Conservation (phyloP, 2,797 vertebrate species). For the Hoplostethus mediterraneus region DNA sequence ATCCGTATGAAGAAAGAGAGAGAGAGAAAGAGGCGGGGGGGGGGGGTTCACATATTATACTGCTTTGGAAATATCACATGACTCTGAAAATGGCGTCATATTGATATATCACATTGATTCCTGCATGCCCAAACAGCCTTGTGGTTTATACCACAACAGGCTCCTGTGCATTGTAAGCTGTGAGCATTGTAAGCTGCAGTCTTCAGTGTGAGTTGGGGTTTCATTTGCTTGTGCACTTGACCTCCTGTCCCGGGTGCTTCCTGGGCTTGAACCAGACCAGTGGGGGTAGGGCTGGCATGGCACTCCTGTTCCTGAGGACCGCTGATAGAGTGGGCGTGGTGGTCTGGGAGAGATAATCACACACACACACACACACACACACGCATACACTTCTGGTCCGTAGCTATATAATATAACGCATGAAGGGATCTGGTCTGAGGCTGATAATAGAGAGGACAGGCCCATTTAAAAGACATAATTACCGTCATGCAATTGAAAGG, state of each 20-base stretch:
- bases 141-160: too few relatives aligned
- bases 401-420: background rate
- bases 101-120: constrained; percentile 30
- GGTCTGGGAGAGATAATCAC: constrained; percentile 54
- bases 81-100: constrained; percentile 10
- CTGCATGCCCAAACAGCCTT: background rate
- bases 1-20: background rate
- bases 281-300: background rate
- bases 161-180: too few relatives aligned
- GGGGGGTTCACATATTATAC: background rate
- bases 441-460: background rate
- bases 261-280: background rate
- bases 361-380: constrained; percentile 3
- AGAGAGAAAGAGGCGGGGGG: background rate
- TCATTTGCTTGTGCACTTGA: constrained; percentile 48
- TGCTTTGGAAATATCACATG: constrained; percentile 21
- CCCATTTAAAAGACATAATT: constrained; percentile 39
- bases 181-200: constrained; percentile 16
- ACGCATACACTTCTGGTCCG: background rate
- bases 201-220: constrained; percentile 14
- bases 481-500: constrained; percentile 17
- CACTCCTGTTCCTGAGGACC: constrained; percentile 33
- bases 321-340: constrained; percentile 66
- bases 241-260: constrained; percentile 32
- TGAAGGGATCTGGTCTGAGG: background rate